Conservation (phyloP, 2,113 vertebrate species). For the Ailuropoda melanoleuca region DNA sequence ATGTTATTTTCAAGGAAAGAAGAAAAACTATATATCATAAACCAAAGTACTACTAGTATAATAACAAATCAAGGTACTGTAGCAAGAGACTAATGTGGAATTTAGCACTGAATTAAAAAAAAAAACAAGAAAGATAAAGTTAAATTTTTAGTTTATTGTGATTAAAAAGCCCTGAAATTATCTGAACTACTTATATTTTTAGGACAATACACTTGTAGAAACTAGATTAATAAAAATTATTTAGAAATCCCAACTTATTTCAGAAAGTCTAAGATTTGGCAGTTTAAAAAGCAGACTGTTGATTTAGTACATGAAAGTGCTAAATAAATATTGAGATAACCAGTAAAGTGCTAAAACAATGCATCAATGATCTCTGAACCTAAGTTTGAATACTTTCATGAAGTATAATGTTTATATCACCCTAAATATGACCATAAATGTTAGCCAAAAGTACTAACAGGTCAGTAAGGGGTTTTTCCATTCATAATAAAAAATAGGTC, state of each 20-base stretch:
- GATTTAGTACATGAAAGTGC: background rate
- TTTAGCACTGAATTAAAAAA: background rate
- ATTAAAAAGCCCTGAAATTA: constrained; percentile 29
- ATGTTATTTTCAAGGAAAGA: background rate
- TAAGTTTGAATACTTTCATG: constrained; percentile 1
- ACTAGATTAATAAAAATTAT: background rate
- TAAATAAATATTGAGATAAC: constrained; percentile 20
- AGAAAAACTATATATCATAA: background rate
- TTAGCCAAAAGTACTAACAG: background rate
- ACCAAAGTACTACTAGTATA: background rate
- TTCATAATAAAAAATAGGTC: constrained; percentile 12
- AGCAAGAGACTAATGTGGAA: background rate
- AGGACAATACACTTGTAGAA: background rate
- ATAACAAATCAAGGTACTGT: background rate
- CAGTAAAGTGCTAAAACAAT: background rate
- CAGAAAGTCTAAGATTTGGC: constrained; percentile 39
- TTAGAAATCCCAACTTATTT: constrained; percentile 37
- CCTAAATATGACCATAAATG: constrained; percentile 19
- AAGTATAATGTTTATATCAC: background rate
- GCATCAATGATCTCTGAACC: background rate
- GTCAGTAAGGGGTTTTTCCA: background rate
- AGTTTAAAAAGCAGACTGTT: background rate
- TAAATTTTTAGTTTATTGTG: background rate
- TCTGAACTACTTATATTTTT: background rate
- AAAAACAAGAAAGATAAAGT: background rate